Evolutionary conservation across 2,113 vertebrate species (phyloP), one percentile per base, ranked within the genome.

Genomic region (Galeopterus variegatus): DNA sequence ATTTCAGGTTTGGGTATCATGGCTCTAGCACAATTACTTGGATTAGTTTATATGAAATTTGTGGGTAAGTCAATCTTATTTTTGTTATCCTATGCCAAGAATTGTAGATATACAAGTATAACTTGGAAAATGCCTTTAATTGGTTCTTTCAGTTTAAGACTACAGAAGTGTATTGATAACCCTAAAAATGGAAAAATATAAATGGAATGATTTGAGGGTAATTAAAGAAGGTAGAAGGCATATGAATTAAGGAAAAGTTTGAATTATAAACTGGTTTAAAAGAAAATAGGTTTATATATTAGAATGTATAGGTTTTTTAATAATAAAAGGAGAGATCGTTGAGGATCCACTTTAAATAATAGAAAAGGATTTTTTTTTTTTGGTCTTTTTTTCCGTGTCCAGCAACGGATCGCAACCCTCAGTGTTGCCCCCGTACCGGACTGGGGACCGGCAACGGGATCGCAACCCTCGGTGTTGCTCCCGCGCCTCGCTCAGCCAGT

Each of bases 1-100:
- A 98, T 99, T 98, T 97, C 98, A 97, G 99, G 98, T 96, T 98
- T 99, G 98, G 98, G 97, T 96, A 96, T 99, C 98, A 96, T 98
- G 95, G 98, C 98, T 97, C 85, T 98, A 98, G 98, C 96, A 97
- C 97, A 94, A 97, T 96, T 98, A 97, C 91, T 98, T 96, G 98
- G 98, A 97, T 97, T 99, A 98, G 97, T 85, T 98, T 98, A 98
- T 97, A 96, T 98, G 98, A 97, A 98, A 97, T 88, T 98, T 98
- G 95, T 97, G 96, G 98, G 99, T 99, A 98, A 99, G 99, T 99
- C 91, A 48, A 21, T 48, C 72, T 96, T 98, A 90, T 21, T 97
- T 96, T 97, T 0, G n/a, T 94, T 89, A 65, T 4, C 65, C 81
- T 91, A 6, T 84, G 65, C 64, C n/a, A 89, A 23, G n/a, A 94